A percentile compares a stretch with the other conserved stretches of the same genome.
phyloP scores from a whole-genome alignment of 2,113 vertebrate species.

The Ariopsis seemanni region DNA sequence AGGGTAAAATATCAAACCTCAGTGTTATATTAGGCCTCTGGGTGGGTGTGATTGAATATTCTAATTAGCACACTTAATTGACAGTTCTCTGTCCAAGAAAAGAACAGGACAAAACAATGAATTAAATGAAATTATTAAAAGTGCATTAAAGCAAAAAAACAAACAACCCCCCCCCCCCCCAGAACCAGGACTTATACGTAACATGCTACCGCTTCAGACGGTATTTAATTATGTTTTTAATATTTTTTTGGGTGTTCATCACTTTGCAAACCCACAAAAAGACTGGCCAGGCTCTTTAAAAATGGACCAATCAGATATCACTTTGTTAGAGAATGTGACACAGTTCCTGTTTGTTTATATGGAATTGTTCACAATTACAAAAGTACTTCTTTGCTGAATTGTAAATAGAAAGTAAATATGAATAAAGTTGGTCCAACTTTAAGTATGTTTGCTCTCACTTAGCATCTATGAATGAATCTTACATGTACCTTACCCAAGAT shows the following conservation, averaged over 20 bases:
- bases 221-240: neutral
- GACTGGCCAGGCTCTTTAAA: neutral
- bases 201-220: neutral
- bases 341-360: neutral
- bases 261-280: too few species aligned
- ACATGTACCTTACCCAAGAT: neutral
- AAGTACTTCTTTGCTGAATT: too few species aligned
- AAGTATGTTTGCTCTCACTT: neutral
- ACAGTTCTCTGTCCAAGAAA: neutral
- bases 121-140: neutral
- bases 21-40: neutral
- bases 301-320: neutral
- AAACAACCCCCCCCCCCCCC: too few species aligned
- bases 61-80: neutral
- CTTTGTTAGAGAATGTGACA: neutral
- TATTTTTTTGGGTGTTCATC: neutral
- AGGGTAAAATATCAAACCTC: neutral
- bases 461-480: neutral
- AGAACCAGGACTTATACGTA: neutral
- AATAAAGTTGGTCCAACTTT: too few species aligned
- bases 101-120: neutral
- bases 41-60: neutral
- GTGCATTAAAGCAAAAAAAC: neutral
- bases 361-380: neutral
- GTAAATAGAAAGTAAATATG: too few species aligned